Evolutionary conservation across 1,140 invertebrate genomes (phyloP), one percentile per base, ranked within the genome.

Genomic region (Teleogryllus occipitalis): DNA sequence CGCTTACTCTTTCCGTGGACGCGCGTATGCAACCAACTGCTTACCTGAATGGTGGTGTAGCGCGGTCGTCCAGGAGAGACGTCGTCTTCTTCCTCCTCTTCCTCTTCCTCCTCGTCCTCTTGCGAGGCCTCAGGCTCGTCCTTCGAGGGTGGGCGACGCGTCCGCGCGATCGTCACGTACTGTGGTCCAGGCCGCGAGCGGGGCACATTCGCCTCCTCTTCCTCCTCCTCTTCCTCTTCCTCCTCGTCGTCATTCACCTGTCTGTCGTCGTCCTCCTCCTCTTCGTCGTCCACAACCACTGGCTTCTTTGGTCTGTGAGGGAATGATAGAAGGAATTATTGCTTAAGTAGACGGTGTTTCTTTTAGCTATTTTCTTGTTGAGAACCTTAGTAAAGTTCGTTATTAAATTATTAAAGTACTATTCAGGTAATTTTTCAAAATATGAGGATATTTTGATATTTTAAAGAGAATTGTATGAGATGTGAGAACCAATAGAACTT

Each of bases 141-240:
- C 10, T 10, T 18, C 10, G 54, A 0, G 2, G 54, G 54, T 3
- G 54, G 54, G 18, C 54, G 54, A 18, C 54, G 54, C 54, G 54
- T 65, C 10, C 54, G 54, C 10, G 54, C 54, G 54, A 65, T 65
- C 10, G 54, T 65, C 10, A 65, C 54, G 54, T 65, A 65, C 18
- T 65, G 54, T 3, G 54, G 54, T 14, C 54, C 54, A 10, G 54
- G 54, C 18, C 54, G 54, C 1, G 18, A 10, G 10, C 54, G 54
- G 2, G 54, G 54, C 54, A 65, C 54, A 65, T 83, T 82, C 10
- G 84, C 82, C 47, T 83, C 83, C 10, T 78, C 80, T 76, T 85
- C 85, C 12, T 88, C 86, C 10, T 85, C 85, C 0, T 87, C 84
- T 14, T 84, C 82, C 7, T 86, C 85, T 0, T 87, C 84, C 47